phyloP scores from a whole-genome alignment of 2,888 invertebrate genomes.

The Tinea pellionella region DNA sequence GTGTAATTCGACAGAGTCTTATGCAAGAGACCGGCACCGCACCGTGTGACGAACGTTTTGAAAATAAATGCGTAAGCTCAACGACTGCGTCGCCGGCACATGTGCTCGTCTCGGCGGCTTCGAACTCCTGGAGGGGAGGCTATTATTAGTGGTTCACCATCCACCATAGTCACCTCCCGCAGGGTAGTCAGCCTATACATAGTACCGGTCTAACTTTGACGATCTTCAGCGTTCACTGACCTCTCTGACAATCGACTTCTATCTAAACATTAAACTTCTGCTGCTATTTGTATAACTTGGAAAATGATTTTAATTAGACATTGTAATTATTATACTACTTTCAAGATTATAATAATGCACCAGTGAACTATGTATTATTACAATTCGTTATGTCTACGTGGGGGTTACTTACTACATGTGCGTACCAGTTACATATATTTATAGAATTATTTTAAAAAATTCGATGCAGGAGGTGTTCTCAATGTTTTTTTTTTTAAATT shows the following conservation, averaged over 20 bases:
- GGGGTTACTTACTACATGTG: neutral
- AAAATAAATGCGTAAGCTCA: constrained; percentile 45
- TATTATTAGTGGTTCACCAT: constrained; percentile 63
- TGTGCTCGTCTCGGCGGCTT: constrained; percentile 58
- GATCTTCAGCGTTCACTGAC: constrained; percentile 63
- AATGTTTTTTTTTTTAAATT: too few species aligned
- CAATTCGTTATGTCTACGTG: too few species aligned
- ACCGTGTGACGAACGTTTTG: constrained; percentile 62
- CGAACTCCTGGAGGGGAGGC: constrained; percentile 61
- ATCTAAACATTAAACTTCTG: constrained; percentile 22
- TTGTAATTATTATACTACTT: too few species aligned
- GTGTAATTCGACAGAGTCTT: neutral
- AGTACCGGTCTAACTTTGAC: constrained; percentile 59
- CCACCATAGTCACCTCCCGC: constrained; percentile 70
- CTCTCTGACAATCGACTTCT: constrained; percentile 22
- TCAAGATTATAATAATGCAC: too few species aligned
- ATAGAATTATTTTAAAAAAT: neutral
- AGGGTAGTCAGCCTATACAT: constrained; percentile 65
- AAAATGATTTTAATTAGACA: too few species aligned
- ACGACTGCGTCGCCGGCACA: constrained; percentile 36
- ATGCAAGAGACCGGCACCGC: constrained; percentile 29
- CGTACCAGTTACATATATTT: neutral
- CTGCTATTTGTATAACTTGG: too few species aligned
- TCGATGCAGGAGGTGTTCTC: neutral
- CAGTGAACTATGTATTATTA: too few species aligned